phyloP scores from a whole-genome alignment of 1,140 invertebrate species.

The Euura saliciscinereae region DNA sequence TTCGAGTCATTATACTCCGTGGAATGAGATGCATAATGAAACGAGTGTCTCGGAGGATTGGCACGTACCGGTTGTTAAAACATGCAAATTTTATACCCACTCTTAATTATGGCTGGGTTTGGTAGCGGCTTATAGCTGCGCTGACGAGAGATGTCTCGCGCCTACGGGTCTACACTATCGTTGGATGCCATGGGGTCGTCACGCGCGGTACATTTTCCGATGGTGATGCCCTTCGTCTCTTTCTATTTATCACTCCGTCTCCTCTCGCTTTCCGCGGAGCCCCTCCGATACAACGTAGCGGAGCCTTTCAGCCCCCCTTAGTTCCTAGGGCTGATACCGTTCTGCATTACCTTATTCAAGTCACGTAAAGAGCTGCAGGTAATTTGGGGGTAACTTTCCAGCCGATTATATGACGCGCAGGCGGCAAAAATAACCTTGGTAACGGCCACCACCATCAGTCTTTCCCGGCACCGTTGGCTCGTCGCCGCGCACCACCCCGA shows the following conservation, averaged over 20 bases:
- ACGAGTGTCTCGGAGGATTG: constrained; percentile 11
- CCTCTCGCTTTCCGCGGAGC: not conserved
- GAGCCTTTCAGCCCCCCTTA: not conserved
- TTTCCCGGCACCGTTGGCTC: not conserved
- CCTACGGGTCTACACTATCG: not conserved
- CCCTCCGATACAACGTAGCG: not conserved
- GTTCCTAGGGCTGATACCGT: not conserved
- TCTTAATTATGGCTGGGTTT: constrained; percentile 1
- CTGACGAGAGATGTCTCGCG: not conserved
- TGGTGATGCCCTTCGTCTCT: not conserved
- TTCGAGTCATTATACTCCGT: constrained; percentile 2
- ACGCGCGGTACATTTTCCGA: constrained; percentile 10
- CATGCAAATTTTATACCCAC: constrained; percentile 9
- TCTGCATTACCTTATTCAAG: constrained; percentile 10
- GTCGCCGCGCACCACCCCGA: not conserved
- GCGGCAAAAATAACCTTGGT: constrained; percentile 7
- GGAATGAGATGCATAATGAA: constrained; percentile 11
- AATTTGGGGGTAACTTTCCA: constrained; percentile 2
- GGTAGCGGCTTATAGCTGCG: not conserved
- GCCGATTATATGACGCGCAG: constrained; percentile 10
- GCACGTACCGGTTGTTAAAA: constrained; percentile 14
- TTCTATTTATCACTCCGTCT: not conserved
- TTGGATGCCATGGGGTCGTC: not conserved
- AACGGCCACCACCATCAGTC: not conserved
- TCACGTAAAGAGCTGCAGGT: not conserved